phyloP scores from a whole-genome alignment of 2,797 vertebrate species.

The Anas bahamensis region DNA sequence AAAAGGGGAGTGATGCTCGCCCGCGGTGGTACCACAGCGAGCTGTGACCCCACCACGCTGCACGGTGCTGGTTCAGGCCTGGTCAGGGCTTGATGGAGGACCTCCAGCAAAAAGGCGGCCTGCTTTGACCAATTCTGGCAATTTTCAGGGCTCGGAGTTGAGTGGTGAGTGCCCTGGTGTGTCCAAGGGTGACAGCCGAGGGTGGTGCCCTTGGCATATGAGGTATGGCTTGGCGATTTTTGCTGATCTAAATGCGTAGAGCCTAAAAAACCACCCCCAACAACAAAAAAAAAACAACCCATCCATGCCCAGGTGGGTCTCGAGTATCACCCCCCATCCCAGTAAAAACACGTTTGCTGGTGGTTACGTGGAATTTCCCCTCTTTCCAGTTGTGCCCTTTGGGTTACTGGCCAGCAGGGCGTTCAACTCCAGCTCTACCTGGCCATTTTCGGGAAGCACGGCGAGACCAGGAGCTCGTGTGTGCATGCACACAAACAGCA shows the following conservation, averaged over 20 bases:
- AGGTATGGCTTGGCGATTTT: neutral
- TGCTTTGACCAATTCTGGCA: neutral
- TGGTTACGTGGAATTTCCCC: neutral
- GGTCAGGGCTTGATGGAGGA: neutral
- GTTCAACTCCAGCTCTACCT: neutral
- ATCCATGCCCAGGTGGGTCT: rapidly evolving
- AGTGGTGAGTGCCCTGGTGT: rapidly evolving
- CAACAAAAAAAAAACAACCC: neutral
- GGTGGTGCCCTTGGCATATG: neutral
- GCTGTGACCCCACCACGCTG: neutral
- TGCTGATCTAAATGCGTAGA: neutral
- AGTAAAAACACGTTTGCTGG: neutral
- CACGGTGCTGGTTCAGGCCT: neutral
- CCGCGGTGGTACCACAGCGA: neutral
- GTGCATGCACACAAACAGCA: rapidly evolving
- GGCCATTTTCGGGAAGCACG: neutral
- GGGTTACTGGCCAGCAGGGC: neutral
- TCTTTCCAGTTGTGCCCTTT: neutral
- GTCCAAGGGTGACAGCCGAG: neutral
- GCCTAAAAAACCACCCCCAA: neutral
- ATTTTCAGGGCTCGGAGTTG: neutral
- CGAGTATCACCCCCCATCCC: neutral
- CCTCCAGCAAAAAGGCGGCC: neutral
- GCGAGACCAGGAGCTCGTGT: neutral
- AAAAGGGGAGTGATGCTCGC: neutral